These are phyloP conservation scores for Elysia chlorotica DNA, from an alignment of 1,140 invertebrate species.

Conservation along the genomic window DNA sequence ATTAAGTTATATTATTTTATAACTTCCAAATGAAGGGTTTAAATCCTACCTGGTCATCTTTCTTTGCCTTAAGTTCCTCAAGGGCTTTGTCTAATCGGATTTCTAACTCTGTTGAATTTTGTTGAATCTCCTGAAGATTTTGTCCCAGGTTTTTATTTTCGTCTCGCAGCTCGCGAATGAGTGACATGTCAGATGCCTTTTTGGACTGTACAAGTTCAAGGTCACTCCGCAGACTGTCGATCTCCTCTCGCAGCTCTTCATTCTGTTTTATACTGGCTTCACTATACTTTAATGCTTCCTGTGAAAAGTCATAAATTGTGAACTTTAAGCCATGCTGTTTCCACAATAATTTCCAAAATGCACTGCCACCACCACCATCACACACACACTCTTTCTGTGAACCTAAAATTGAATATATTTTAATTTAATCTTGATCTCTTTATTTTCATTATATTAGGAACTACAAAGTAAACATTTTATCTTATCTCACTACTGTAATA, in stretches of 20 bases:
- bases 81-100: constrained; percentile 5
- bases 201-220: constrained; percentile 1
- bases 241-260: constrained; percentile 19
- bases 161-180: not conserved
- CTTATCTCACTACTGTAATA: too few relatives aligned
- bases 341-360: too few relatives aligned
- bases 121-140: not conserved
- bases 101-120: constrained; percentile 14
- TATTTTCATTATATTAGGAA: too few relatives aligned
- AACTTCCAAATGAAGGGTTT: not conserved
- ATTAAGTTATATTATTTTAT: not conserved
- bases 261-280: constrained; percentile 21
- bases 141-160: constrained; percentile 13
- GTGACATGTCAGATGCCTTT: not conserved
- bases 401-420: too few relatives aligned
- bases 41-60: not conserved
- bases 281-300: constrained; percentile 5
- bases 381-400: too few relatives aligned
- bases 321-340: too few relatives aligned
- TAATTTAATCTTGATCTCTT: too few relatives aligned
- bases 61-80: not conserved
- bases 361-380: too few relatives aligned
- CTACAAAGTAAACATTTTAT: too few relatives aligned
- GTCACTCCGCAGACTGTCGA: not conserved
- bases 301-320: constrained; percentile 3